Evolutionary conservation across 2,888 invertebrate genomes (phyloP), one percentile per base, ranked within the genome.

Genomic region (Halictus ligatus): DNA sequence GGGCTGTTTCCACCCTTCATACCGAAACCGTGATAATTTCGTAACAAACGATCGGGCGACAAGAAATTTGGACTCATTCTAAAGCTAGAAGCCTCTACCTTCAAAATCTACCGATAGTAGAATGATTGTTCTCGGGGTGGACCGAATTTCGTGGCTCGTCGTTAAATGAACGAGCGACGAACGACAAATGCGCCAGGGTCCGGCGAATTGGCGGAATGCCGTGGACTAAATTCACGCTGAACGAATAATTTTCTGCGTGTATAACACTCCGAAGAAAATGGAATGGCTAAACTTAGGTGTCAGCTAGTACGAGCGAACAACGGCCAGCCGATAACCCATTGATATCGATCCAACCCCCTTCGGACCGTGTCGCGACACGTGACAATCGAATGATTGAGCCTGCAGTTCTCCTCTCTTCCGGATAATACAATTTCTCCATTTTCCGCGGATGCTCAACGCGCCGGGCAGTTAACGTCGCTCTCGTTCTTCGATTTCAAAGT

Each of bases 151-250:
- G 77, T 60, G 77, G 77, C 48, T 25, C 10, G n/a, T 3, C 40
- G 29, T 15, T 67, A 67, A 67, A 8, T 29, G 67, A 35, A 67
- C 25, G 46, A 80, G 46, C 43, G 74, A 71, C 81, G 80, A 83
- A 67, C 75, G 80, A 76, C 69, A 80, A 81, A 85, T 67, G 83
- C 83, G 84, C 75, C 84, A 88, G 75, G 79, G 81, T 67, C 80
- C 72, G 85, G 76, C 73, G 83, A 86, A 90, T 88, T 90, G 90
- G 90, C 90, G 91, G 86, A 91, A 89, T 90, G 91, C 90, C 91
- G 91, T 80, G 91, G 73, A 89, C 91, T 85, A 89, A 86, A 88
- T 91, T 75, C 85, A 83, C 81, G 81, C 84, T 77, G 69, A 74
- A 80, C 86, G 81, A 86, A 84, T 76, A 85, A 89, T 87, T 69